phyloP scores from a whole-genome alignment of 2,888 invertebrate species.

The Ariolimax columbianus region DNA sequence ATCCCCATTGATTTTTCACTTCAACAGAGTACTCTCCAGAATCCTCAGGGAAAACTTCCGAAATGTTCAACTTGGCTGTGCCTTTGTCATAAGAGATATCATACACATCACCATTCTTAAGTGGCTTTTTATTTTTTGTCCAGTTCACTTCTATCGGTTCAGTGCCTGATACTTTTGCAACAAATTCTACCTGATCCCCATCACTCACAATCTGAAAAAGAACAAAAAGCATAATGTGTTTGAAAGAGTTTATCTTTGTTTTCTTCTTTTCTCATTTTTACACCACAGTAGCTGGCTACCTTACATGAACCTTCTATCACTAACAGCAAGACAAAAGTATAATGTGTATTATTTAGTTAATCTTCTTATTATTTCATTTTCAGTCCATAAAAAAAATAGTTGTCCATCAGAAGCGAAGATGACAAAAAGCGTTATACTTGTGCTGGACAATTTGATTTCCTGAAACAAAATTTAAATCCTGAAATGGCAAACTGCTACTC shows the following conservation, averaged over 20 bases:
- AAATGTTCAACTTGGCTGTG: slow-evolving; percentile 84
- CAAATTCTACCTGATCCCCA: slow-evolving; percentile 72
- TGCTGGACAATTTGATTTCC: no score
- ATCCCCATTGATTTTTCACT: slow-evolving; percentile 74
- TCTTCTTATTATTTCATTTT: no score
- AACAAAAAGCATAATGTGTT: not conserved
- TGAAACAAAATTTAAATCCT: no score
- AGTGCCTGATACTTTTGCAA: slow-evolving; percentile 72
- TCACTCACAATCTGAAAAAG: slow-evolving; percentile 66
- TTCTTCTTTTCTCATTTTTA: not conserved
- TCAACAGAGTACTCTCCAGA: slow-evolving; percentile 90
- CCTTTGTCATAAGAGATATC: slow-evolving; percentile 82
- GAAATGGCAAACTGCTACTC: no score
- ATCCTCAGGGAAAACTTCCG: slow-evolving; percentile 85
- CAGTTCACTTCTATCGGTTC: slow-evolving; percentile 75
- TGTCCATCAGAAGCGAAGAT: no score
- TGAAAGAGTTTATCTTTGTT: not conserved
- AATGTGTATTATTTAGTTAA: no score
- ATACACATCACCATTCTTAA: slow-evolving; percentile 87
- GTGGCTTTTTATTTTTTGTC: slow-evolving; percentile 83
- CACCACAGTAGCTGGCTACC: no score
- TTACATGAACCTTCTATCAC: no score
- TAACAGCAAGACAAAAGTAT: no score
- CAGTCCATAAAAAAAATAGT: no score
- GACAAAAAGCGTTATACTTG: no score